Evolutionary conservation across 2,113 vertebrate species (phyloP), one percentile per base, ranked within the genome.

Genomic region (Haplochromis burtoni): DNA sequence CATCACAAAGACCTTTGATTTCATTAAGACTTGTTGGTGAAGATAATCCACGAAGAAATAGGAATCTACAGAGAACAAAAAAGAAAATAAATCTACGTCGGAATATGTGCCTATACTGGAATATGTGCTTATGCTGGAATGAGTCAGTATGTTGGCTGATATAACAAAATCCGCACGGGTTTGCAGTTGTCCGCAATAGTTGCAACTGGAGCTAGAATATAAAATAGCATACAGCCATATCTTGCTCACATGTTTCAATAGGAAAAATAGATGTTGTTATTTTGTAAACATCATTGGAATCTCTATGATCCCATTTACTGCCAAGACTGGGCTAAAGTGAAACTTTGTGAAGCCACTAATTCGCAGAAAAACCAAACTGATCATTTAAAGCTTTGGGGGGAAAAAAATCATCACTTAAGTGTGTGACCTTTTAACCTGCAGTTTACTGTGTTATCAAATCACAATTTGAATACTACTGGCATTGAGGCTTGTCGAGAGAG

Each of bases 381-480:
- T 51, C 10, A 5, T 78, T n/a, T 51, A 49, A n/a, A 78, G 13
- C 0, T 26, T 42, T 6, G 0, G 1, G 0, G 0, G 0, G 1
- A 26, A n/a, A n/a, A n/a, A n/a, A n/a, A 45, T 10, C 14, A 73
- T 45, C 3, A 26, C 9, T 29, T 33, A 81, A 40, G 31, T 35
- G 16, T 66, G 4, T 82, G 68, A 80, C 80, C 47, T 87, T 61
- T 81, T 6, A 71, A 80, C 42, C 86, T 78, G 29, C 54, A 14
- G 66, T 38, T 84, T 19, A 38, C 19, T 35, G 33, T 35, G 33
- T 35, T 35, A 66, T 21, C 61, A 13, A 68, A 0, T 21, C 61
- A 0, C 33, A 68, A 68, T 68, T 21, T 38, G 33, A 68, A 68
- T 38, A 38, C 0, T 0, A 6, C 21, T 80, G 82, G 8, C 85